Evolutionary conservation across 2,888 invertebrate species (phyloP), one percentile per base, ranked within the genome.

Genomic region (Drosophila rubida): DNA sequence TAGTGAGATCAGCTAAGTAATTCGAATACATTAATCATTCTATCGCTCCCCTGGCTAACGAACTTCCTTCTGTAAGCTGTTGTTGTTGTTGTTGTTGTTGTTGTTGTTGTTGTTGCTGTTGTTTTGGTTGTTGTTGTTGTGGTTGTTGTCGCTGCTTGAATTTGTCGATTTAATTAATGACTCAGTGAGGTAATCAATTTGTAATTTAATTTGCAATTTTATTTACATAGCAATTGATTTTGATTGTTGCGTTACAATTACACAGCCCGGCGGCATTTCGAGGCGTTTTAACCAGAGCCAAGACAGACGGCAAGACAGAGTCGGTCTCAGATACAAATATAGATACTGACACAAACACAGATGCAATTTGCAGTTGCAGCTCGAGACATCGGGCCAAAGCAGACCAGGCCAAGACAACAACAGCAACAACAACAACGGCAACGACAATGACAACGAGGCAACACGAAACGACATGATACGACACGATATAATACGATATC

Each of bases 131-230:
- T 37, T 48, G 27, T 42, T 42, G 23, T 14, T 13, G 54, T 57
- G 66, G 49, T 37, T 23, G 32, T 35, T 22, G 35, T 22, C 23
- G 23, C 37, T 50, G 49, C 35, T 60, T 59, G 54, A 46, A 64
- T 55, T 64, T 63, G 49, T 70, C 57, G 78, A 68, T 87, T 83
- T 85, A 85, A 89, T 89, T 89, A 90, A 89, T 88, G 88, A 80
- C 83, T 86, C 85, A 83, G 82, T 84, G 89, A 79, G 82, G 80
- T 88, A 89, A 90, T 90, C 89, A 89, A 89, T 89, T 90, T 90
- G 84, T 89, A 87, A 89, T 89, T 84, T 84, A 87, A 90, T 87
- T 89, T 84, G 79, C 84, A 78, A 81, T 79, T 74, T 87, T 80
- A 88, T 90, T 90, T 88, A 86, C 88, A 89, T 88, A 74, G 81